These are phyloP conservation scores for Drosophila anomalata DNA, from an alignment of 2,888 invertebrate species.

Conservation along the genomic window DNA sequence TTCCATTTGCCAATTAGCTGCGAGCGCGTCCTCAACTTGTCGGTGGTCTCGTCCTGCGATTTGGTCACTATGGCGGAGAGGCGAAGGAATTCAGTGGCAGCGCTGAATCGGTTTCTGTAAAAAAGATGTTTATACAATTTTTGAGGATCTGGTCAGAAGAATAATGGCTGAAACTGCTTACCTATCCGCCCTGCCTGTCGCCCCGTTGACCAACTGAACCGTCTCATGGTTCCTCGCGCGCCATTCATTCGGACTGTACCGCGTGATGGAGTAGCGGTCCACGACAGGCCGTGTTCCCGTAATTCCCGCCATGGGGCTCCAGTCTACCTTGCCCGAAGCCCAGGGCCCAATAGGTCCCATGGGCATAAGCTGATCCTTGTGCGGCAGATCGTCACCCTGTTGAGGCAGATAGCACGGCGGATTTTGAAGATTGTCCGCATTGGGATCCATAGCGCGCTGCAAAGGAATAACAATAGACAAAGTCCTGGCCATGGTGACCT, in stretches of 20 bases:
- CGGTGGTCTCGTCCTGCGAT: constrained; percentile 88
- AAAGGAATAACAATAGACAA: not conserved
- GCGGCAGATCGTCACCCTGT: constrained; percentile 84
- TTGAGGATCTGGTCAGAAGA: not conserved
- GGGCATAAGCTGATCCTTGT: constrained; percentile 77
- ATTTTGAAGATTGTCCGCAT: constrained; percentile 75
- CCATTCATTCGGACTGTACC: constrained; percentile 91
- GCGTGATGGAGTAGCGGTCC: constrained; percentile 90
- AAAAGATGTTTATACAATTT: not conserved
- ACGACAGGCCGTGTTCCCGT: constrained; percentile 91
- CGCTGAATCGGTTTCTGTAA: constrained; percentile 86
- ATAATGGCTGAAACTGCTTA: constrained; percentile 46
- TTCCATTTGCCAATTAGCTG: constrained; percentile 90
- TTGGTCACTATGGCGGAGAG: constrained; percentile 88
- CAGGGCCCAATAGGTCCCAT: constrained; percentile 87
- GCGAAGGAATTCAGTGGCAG: constrained; percentile 87
- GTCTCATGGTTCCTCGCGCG: constrained; percentile 86
- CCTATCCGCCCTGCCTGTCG: constrained; percentile 86
- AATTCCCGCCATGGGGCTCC: constrained; percentile 88
- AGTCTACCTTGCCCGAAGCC: constrained; percentile 89
- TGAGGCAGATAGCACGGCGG: constrained; percentile 86
- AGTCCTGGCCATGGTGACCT: not conserved
- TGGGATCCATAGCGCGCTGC: constrained; percentile 65
- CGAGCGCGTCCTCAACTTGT: constrained; percentile 87
- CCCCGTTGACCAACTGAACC: constrained; percentile 83